These are phyloP conservation scores for Alligator sinensis DNA, from an alignment of 2,113 vertebrate genomes.

Conservation along the genomic window DNA sequence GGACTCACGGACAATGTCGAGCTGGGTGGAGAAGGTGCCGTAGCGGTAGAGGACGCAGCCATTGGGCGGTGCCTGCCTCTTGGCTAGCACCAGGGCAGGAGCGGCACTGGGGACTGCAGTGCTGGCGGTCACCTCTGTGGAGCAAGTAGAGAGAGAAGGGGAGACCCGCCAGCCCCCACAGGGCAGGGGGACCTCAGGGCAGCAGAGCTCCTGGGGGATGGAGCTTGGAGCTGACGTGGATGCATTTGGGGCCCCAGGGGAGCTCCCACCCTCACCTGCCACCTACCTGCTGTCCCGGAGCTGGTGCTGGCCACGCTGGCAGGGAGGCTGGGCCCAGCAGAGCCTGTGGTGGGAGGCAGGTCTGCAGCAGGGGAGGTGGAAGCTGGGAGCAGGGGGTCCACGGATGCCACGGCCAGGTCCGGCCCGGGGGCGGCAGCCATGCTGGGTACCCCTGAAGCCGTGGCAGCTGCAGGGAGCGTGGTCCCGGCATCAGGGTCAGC, in stretches of 20 bases:
- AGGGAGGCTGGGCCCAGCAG: background rate
- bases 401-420: background rate
- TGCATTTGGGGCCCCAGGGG: background rate
- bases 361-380: background rate
- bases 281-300: slow-evolving; percentile 14
- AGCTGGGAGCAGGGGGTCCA: background rate
- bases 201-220: too few relatives aligned
- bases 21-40: slow-evolving; percentile 85
- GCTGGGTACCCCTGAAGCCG: background rate
- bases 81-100: slow-evolving; percentile 80
- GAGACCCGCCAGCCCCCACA: background rate
- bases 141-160: background rate
- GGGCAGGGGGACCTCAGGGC: too few relatives aligned
- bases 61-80: slow-evolving; percentile 83
- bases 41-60: slow-evolving; percentile 90
- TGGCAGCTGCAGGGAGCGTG: too few relatives aligned
- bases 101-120: background rate
- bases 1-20: slow-evolving; percentile 90
- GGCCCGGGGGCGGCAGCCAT: background rate
- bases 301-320: background rate
- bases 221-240: too few relatives aligned
- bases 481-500: too few relatives aligned
- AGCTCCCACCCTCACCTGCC: background rate
- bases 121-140: slow-evolving; percentile 29
- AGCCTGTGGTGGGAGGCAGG: background rate